Evolutionary conservation across 2,797 vertebrate species (phyloP).

Genomic region (Trachurus trachurus): DNA sequence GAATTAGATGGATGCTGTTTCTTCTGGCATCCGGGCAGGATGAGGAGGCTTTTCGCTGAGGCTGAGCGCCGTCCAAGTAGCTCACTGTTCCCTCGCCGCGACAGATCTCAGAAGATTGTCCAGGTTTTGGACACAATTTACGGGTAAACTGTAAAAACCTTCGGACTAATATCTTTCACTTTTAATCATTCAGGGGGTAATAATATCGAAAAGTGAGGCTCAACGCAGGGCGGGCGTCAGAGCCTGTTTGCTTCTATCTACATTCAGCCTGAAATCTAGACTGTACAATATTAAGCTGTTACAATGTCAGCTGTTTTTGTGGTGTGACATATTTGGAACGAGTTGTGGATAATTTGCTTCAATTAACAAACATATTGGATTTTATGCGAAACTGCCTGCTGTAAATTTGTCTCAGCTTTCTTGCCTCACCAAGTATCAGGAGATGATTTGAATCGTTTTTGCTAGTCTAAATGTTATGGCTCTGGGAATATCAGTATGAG

Average conservation of each 20-base stretch:
- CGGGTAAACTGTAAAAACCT: constrained; percentile 10
- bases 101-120: constrained; percentile 25
- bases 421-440: neutral
- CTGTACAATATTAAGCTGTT: neutral
- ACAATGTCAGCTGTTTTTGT: no score
- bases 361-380: no score
- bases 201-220: neutral
- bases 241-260: neutral
- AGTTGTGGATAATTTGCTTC: no score
- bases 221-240: neutral
- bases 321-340: neutral
- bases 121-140: constrained; percentile 36
- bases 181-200: neutral
- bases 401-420: neutral
- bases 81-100: constrained; percentile 5
- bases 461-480: neutral
- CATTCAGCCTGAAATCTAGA: neutral
- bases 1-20: constrained; percentile 57
- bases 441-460: neutral
- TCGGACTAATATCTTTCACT: neutral
- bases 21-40: constrained; percentile 46
- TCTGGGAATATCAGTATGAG: neutral
- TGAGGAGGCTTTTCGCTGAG: constrained; percentile 38
- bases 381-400: no score
- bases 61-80: constrained; percentile 15